Evolutionary conservation across 2,797 vertebrate species (phyloP), one percentile per base, ranked within the genome.

Genomic region (Megalops cyprinoides): DNA sequence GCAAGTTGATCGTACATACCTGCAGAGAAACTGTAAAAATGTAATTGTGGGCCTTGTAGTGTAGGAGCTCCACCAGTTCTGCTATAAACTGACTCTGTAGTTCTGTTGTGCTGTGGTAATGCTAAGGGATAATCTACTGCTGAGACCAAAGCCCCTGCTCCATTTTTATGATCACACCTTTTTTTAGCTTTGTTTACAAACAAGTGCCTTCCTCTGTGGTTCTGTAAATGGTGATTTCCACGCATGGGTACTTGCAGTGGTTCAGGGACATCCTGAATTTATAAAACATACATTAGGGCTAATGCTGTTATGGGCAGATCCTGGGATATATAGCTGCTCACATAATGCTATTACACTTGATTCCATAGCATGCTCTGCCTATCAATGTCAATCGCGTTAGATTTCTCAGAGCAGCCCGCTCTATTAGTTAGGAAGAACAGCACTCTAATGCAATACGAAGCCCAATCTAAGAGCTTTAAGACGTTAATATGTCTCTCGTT

Each of bases 381-480:
- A 92, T 92, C 93, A 90, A 85, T 92, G 89, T 89, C 90, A 93
- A 91, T 92, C 86, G 86, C 84, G 82, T 92, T 89, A 88, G 84
- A 78, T 62, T 79, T 74, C 86, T 87, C 82, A 85, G 44, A 86
- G 82, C 34, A 1, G 46, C 83, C 44, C 60, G 82, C 79, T 87
- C 76, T 89, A 90, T 86, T 34, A 44, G 53, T 39, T 82, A 83
- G 53, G 77, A 74, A 79, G 56, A 69, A 78, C 58, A 82, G 25
- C 77, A 82, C 87, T 87, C 88, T 90, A 92, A 93, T 85, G 87
- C 80, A 88, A 92, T 82, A 91, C 84, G 79, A 86, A 87, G 81
- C 85, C 69, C 91, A 62, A 93, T 93, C 86, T 87, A 84, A 90
- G 89, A 90, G 87, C 89, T 94, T 92, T 92, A 95, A 95, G 93